Evolutionary conservation across 2,797 vertebrate genomes (phyloP), one percentile per base, ranked within the genome.

Genomic region (Chrysocyon brachyurus): DNA sequence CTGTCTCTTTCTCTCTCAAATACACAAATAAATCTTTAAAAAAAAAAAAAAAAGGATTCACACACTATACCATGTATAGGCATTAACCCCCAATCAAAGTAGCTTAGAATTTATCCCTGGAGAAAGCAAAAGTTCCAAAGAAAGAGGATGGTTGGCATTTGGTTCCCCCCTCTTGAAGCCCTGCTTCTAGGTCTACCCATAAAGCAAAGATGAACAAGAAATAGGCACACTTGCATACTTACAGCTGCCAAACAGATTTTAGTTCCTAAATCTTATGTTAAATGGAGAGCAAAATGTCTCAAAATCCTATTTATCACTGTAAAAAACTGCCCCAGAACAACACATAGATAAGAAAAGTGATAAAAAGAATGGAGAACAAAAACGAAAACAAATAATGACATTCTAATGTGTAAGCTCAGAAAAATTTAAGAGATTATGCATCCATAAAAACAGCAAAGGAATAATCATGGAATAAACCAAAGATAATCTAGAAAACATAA

Each of bases 211-310:
- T 9, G 26, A 31, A 77, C 31, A 16, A 56, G 56, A 36, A 49
- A 26, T 9, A 59, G 28, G 0, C 22, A 66, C 7, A 24, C 3
- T 5, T 24, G 12, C 63, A 24, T 12, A 9, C 3, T 12, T 22
- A 92, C 12, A 72, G 2, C 22, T 81, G 57, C 7, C 64, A 61
- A 14, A 0, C 2, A 52, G 12, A 3, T 33, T 87, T 61, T 8
- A 61, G n/a, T 64, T 88, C 22, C 26, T 36, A 12, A 31, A 52
- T 49, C 12, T 78, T 84, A 36, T 0, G 17, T 12, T 6, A 21
- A 82, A 66, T 68, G 36, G 56, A 75, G 6, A 96, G 12, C 16
- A 83, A 83, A 86, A 70, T 86, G 28, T 4, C 64, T 77, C 61
- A 87, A 63, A 8, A 75, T 63, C 17, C 54, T 9, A 87, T 61